Base-by-base conservation (phyloP, 2,797 vertebrate species). In the Halcyon badia region DNA sequence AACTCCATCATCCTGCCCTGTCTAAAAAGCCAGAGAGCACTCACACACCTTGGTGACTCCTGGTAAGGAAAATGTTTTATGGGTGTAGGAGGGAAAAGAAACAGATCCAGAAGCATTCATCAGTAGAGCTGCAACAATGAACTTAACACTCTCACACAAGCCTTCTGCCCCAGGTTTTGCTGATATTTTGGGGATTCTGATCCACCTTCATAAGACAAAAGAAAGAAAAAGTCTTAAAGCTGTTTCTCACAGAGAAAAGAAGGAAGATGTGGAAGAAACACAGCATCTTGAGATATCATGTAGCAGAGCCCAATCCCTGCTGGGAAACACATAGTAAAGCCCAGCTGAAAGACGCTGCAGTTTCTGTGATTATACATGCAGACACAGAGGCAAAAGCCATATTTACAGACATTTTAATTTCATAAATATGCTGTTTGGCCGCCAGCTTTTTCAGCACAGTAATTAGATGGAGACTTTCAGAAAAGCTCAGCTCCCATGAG, bases 381-480 rank as follows among this genome's bases (percentile, higher is more conserved):
- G 54, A 58, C 69, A 88, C 16, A 31, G 33, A 22, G 12, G 31
- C 51, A 93, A 87, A n/a, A 84, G 4, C 11, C 39, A 1, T 49
- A 52, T 70, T 91, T 82, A 70, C 46, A 86, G 41, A 44, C 6
- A 3, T 44, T 83, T 60, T 10, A 11, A 70, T 73, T 88, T 87
- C 26, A 62, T 25, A 82, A 56, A 82, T 56, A 77, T 0, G 0
- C 22, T 52, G 28, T 12, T 88, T 87, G 70, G 31, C 4, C 1
- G 66, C 22, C 77, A 79, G 2, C 24, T 73, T 42, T 56, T 62
- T 52, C 80, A 76, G 14, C 21, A 5, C 46, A 61, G 16, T 44
- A 85, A 93, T 94, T 83, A 83, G n/a, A 73, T 14, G 9, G 60
- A 95, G 80, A 76, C 83, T 71, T 80, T 85, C 80, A 58, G 91